Evolutionary conservation across 2,797 vertebrate genomes (phyloP), one percentile per base, ranked within the genome.

Genomic region (Mormyrops attenuatus): DNA sequence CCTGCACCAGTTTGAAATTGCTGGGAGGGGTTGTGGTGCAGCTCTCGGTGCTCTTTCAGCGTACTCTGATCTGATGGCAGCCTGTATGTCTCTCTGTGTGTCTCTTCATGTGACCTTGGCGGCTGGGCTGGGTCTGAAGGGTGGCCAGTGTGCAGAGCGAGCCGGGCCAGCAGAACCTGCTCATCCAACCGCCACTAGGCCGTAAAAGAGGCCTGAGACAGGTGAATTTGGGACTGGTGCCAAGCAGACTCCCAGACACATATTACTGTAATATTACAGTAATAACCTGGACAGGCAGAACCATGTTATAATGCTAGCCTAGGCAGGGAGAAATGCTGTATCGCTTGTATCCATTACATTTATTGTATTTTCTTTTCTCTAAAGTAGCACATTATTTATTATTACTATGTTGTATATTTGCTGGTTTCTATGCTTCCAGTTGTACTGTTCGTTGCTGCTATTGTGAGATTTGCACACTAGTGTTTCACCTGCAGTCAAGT

Each of bases 141-240:
- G 98, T 99, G 91, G 98, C 98, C 53, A 99, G 99, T 7, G 97
- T 99, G 89, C 99, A 99, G 95, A 99, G 99, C 0, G 99, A 99
- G 90, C 99, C 99, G 0, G 99, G 99, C 85, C 98, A 99, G 89
- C 98, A 99, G 94, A 99, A 98, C 93, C 96, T 98, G 60, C 97
- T 99, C 9, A 92, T 98, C 91, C 99, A 99, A 93, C 98, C 98
- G 89, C 98, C 98, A 0, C 92, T 99, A 86, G 99, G 98, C 87
- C 95, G 98, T 88, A 99, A 99, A 92, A 95, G 98, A 93, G 99
- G 99, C 89, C 95, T 99, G 17, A 95, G 98, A 92, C 98, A 99
- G 97, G 99, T 99, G 92, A 95, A 95, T 84, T 60, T 22, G 41
- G 49, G 13, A 13, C 15, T 9, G 55, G 22, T 34, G 13, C 57